These are phyloP conservation scores for Lycorma delicatula DNA, from an alignment of 1,140 invertebrate genomes.

Conservation along the genomic window DNA sequence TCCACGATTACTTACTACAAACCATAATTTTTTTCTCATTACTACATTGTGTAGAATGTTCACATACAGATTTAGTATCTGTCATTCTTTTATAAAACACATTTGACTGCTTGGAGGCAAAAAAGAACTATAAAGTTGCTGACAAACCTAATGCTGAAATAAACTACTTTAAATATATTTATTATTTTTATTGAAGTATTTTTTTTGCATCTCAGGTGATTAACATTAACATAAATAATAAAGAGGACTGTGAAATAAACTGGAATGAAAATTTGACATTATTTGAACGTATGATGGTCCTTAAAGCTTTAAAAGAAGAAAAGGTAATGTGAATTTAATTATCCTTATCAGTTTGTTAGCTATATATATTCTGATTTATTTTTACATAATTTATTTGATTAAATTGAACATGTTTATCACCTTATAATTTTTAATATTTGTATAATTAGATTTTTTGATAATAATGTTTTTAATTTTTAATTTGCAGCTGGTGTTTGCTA, in stretches of 20 bases:
- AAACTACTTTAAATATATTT: too few relatives aligned
- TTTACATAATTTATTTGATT: slow-evolving; percentile 4
- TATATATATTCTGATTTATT: background rate
- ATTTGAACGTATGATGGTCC: slow-evolving; percentile 75
- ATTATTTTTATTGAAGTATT: slow-evolving; percentile 6
- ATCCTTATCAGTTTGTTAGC: background rate
- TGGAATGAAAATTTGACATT: slow-evolving; percentile 53
- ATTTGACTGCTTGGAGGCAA: too few relatives aligned
- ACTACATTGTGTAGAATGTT: too few relatives aligned
- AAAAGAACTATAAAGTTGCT: too few relatives aligned
- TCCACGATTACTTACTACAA: too few relatives aligned
- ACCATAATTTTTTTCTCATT: too few relatives aligned
- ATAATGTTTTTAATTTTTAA: slow-evolving; percentile 12
- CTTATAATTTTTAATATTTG: too few relatives aligned
- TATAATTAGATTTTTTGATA: too few relatives aligned
- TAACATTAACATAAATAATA: background rate
- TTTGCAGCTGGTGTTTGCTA: slow-evolving; percentile 56
- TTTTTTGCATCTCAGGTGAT: slow-evolving; percentile 21
- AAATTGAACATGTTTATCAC: too few relatives aligned
- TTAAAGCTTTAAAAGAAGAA: slow-evolving; percentile 71
- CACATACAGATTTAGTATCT: too few relatives aligned
- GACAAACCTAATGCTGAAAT: too few relatives aligned
- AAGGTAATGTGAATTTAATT: slow-evolving; percentile 42
- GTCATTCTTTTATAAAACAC: too few relatives aligned
- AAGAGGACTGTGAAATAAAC: slow-evolving; percentile 29